phyloP scores from a whole-genome alignment of 2,888 invertebrate genomes.

The Pollenia labialis region DNA sequence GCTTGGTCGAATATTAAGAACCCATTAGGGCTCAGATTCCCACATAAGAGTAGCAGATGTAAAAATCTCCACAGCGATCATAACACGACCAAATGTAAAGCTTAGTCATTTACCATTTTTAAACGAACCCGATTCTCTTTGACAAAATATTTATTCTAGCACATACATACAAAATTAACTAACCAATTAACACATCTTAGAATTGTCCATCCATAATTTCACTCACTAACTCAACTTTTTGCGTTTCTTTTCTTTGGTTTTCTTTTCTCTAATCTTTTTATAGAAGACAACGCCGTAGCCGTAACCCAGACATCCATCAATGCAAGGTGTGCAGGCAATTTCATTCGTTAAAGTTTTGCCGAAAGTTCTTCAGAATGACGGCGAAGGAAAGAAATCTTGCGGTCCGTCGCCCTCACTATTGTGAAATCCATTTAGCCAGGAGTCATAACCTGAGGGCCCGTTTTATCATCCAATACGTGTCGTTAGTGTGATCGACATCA shows the following conservation, averaged over 20 bases:
- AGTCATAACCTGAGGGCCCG: not conserved
- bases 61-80: not conserved
- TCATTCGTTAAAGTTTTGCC: not conserved
- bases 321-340: too few species aligned
- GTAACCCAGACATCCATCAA: not conserved
- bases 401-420: not conserved
- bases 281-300: not conserved
- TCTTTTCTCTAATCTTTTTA: not conserved
- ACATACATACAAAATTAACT: too few species aligned
- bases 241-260: too few species aligned
- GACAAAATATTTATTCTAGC: too few species aligned
- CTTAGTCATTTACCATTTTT: not conserved
- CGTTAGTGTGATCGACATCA: not conserved
- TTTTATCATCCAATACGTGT: not conserved
- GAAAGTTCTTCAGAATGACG: not conserved
- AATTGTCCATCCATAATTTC: too few species aligned
- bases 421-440: not conserved
- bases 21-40: slow-evolving; percentile 3
- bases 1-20: slow-evolving; percentile 2
- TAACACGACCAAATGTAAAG: slow-evolving; percentile 20
- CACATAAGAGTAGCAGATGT: slow-evolving; percentile 11
- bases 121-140: not conserved
- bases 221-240: too few species aligned
- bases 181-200: too few species aligned
- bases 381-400: not conserved